These are phyloP conservation scores for Montifringilla adamsi DNA, from an alignment of 2,113 vertebrate genomes.

Conservation along the genomic window DNA sequence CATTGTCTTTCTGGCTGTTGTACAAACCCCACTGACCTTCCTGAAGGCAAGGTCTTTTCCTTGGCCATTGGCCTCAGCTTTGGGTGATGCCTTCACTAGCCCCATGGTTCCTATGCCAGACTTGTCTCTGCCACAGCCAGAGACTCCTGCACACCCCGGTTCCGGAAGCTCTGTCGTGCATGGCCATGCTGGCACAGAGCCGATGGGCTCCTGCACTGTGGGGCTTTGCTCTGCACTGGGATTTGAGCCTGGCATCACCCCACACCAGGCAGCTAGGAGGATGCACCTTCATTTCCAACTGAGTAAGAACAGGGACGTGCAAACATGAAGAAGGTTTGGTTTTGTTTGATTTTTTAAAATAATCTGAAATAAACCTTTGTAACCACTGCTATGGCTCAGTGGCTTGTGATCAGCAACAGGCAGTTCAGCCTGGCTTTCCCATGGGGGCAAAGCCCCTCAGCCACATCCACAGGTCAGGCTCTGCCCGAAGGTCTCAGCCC, in stretches of 20 bases:
- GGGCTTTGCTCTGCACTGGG: neutral
- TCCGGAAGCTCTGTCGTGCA: fast-evolving
- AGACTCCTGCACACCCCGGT: fast-evolving
- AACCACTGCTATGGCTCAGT: neutral
- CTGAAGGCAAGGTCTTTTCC: neutral
- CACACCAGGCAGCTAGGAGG: neutral
- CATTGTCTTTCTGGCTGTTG: fast-evolving
- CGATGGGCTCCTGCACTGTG: fast-evolving
- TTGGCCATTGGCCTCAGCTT: neutral
- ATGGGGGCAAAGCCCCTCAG: fast-evolving
- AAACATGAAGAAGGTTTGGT: neutral
- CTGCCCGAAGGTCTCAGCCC: neutral
- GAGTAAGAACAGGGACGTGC: neutral
- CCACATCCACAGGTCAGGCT: neutral
- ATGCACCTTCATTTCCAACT: neutral
- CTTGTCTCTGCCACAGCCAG: neutral
- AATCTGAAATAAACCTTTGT: conserved; percentile 52
- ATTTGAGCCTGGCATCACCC: neutral
- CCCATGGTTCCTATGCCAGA: neutral
- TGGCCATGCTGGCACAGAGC: neutral
- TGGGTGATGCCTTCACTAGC: neutral
- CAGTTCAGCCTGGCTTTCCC: neutral
- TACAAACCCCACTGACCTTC: neutral
- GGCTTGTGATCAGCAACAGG: neutral
- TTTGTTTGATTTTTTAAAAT: neutral